phyloP scores from a whole-genome alignment of 2,797 vertebrate genomes.

The Xyrichtys novacula region DNA sequence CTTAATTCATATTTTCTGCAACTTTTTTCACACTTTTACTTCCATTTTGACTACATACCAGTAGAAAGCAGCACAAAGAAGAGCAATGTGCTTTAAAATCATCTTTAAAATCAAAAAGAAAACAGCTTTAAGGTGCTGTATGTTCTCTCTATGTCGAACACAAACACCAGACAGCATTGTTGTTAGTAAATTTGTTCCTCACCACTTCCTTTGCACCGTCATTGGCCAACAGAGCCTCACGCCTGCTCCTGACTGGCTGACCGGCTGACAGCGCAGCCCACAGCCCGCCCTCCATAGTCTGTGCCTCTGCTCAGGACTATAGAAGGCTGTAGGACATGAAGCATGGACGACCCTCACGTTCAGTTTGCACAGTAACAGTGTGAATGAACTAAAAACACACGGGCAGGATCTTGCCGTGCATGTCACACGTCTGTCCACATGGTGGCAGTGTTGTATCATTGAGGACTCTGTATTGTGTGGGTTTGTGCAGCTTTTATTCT shows the following conservation, averaged over 20 bases:
- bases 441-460: conserved; percentile 64
- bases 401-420: conserved; percentile 46
- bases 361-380: conserved; percentile 10
- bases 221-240: conserved; percentile 40
- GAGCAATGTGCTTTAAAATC: background rate
- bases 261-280: conserved; percentile 52
- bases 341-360: conserved; percentile 61
- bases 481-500: background rate
- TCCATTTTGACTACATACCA: conserved; percentile 8
- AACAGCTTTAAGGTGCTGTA: background rate
- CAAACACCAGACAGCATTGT: conserved; percentile 62
- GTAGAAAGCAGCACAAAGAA: conserved; percentile 2
- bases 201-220: conserved; percentile 32
- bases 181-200: conserved; percentile 81
- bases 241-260: conserved; percentile 54
- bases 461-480: conserved; percentile 29
- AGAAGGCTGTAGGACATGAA: conserved; percentile 70
- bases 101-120: background rate
- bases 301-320: conserved; percentile 56
- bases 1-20: conserved; percentile 14
- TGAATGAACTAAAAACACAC: conserved; percentile 39
- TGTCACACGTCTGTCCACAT: conserved; percentile 65
- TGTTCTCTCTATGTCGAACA: background rate
- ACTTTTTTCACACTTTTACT: conserved; percentile 13
- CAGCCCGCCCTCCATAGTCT: conserved; percentile 70